These are phyloP conservation scores for Cebidichthys violaceus DNA, from an alignment of 2,113 vertebrate genomes.

Conservation along the genomic window DNA sequence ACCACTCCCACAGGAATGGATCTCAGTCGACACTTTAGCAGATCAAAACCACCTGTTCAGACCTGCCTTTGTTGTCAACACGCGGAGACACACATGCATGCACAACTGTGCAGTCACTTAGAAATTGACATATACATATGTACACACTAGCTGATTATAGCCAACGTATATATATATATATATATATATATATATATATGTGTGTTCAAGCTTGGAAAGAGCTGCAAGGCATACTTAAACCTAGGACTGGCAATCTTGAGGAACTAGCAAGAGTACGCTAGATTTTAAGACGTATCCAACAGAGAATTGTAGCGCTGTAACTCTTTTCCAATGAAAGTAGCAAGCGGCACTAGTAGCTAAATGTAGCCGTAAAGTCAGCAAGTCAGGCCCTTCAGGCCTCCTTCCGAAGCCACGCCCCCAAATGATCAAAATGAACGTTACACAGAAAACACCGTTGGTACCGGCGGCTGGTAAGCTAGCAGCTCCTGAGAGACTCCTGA, in stretches of 20 bases:
- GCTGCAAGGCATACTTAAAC: not conserved
- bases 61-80: not conserved
- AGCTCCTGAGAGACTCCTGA: too few species aligned
- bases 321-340: too few species aligned
- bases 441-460: too few species aligned
- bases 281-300: not conserved
- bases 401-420: not conserved
- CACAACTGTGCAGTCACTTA: not conserved
- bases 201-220: not conserved
- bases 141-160: not conserved
- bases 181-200: too few species aligned
- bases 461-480: too few species aligned
- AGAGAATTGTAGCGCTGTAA: not conserved
- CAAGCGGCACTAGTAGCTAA: too few species aligned
- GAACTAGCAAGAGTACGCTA: not conserved
- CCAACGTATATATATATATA: too few species aligned
- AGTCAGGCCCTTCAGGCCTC: too few species aligned
- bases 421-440: not conserved
- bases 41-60: not conserved
- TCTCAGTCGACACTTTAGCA: constrained; percentile 5
- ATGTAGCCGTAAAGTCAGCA: too few species aligned
- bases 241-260: not conserved
- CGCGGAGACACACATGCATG: not conserved
- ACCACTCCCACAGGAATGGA: constrained; percentile 27
- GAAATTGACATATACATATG: not conserved